Percentiles rank a stretch among this genome's conserved stretches.
Conservation (phyloP, 2,113 vertebrate species). For the Phocoena phocoena region DNA sequence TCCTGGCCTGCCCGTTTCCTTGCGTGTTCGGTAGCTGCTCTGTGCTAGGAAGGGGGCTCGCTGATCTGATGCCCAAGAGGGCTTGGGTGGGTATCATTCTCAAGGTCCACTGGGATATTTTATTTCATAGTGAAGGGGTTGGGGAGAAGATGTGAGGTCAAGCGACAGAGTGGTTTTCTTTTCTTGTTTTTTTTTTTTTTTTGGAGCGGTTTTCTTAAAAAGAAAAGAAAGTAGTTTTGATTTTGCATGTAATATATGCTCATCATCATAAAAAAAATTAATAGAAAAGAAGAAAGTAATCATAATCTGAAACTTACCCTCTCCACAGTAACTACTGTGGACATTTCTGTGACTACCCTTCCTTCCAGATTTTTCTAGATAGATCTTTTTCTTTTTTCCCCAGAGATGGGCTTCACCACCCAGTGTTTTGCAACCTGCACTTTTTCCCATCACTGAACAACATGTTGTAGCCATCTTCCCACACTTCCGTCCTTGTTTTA, state of each 20-base stretch:
- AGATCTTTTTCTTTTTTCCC: fast-evolving
- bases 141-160: neutral
- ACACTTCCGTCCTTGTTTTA: neutral
- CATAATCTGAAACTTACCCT: neutral
- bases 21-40: no score
- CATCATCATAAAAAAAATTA: neutral
- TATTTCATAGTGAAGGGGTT: neutral
- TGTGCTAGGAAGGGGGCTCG: neutral
- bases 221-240: neutral
- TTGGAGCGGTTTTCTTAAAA: neutral
- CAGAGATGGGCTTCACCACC: no score
- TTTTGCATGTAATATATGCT: neutral
- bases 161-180: neutral
- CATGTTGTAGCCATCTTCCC: neutral
- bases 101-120: neutral
- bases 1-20: neutral
- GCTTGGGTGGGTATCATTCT: neutral
- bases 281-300: neutral
- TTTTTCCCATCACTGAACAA: neutral
- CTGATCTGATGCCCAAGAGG: neutral
- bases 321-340: neutral
- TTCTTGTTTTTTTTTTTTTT: neutral
- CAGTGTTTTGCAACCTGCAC: neutral
- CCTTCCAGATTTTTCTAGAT: neutral
- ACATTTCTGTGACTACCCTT: neutral